Conservation (phyloP, 2,113 vertebrate genomes). For the Hystrix brachyura region DNA sequence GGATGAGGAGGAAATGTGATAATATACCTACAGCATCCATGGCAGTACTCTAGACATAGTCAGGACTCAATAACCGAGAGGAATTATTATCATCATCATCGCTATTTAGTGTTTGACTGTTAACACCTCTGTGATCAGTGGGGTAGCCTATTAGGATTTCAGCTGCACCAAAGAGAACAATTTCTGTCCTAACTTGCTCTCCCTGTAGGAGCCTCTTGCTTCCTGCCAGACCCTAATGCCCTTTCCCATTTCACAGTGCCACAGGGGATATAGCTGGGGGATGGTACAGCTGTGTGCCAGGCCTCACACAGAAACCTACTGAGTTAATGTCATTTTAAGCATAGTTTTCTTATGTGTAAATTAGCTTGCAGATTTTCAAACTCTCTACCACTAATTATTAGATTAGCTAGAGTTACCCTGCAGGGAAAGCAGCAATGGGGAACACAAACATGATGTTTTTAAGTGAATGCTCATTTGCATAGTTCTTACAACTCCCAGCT, state of each 20-base stretch:
- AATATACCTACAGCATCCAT: background rate
- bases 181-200: constrained; percentile 48
- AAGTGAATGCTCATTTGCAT: constrained; percentile 38
- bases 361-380: constrained; percentile 61
- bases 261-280: background rate
- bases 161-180: constrained; percentile 42
- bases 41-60: background rate
- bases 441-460: constrained; percentile 63
- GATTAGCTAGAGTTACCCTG: constrained; percentile 61
- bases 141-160: constrained; percentile 58
- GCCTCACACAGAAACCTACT: background rate
- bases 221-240: constrained; percentile 42
- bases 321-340: constrained; percentile 70
- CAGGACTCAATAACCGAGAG: constrained; percentile 33
- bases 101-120: constrained; percentile 11
- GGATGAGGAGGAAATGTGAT: background rate
- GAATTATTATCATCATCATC: constrained; percentile 25
- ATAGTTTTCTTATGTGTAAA: constrained; percentile 69
- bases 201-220: background rate
- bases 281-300: constrained; percentile 39
- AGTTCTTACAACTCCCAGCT: background rate
- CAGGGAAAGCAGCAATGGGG: constrained; percentile 61
- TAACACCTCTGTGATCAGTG: constrained; percentile 18
- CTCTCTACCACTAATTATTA: constrained; percentile 68
- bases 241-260: constrained; percentile 45